A percentile compares a stretch with the other conserved stretches of the same genome.
These are phyloP conservation scores for Poliocrania exsul DNA, from an alignment of 2,797 vertebrate genomes.

Conservation along the genomic window DNA sequence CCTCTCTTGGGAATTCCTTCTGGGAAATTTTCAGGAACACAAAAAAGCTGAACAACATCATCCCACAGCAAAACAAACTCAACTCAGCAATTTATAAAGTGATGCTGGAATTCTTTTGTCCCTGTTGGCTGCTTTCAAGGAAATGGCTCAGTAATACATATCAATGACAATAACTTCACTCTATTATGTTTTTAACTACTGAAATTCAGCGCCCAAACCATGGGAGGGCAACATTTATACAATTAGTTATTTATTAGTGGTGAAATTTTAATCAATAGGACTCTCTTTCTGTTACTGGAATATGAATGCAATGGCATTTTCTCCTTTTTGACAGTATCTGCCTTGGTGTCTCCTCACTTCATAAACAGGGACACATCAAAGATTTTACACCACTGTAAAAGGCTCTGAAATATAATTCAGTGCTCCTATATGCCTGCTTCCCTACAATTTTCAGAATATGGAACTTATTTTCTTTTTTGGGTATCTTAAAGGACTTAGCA, in stretches of 20 bases:
- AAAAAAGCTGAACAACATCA: not conserved
- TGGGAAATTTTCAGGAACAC: not conserved
- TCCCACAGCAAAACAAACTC: not conserved
- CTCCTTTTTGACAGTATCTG: conserved; percentile 18
- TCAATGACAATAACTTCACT: not conserved
- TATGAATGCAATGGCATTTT: not conserved
- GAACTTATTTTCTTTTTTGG: conserved; percentile 51
- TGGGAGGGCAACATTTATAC: not conserved
- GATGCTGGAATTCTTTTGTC: not conserved
- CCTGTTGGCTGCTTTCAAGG: not conserved
- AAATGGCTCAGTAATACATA: not conserved
- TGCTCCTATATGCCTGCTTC: not conserved
- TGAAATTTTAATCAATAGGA: not conserved
- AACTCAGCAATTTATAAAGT: not conserved
- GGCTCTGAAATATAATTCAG: conserved; percentile 5
- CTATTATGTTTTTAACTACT: not conserved
- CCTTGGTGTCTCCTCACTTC: conserved; percentile 25
- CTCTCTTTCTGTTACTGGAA: not conserved
- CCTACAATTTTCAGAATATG: conserved; percentile 21
- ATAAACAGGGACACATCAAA: conserved; percentile 63
- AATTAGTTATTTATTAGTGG: not conserved
- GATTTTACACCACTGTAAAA: conserved; percentile 28
- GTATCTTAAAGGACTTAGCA: conserved; percentile 46
- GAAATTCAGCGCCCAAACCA: not conserved
- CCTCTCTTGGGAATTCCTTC: not conserved